These are phyloP conservation scores for Epinotia ramella DNA, from an alignment of 2,888 invertebrate species.

Conservation along the genomic window DNA sequence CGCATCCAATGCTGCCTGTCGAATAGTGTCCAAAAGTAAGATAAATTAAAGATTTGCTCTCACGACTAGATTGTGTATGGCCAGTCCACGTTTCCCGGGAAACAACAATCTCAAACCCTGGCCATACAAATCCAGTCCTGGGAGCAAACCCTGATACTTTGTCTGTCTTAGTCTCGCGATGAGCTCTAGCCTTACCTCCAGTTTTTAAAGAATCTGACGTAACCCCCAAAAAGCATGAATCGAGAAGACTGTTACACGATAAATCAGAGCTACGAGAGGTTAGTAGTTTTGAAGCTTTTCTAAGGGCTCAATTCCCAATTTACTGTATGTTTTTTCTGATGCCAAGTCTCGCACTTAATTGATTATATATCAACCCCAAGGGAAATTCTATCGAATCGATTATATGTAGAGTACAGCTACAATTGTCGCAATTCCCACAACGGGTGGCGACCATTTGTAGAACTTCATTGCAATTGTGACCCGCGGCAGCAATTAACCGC, in stretches of 20 bases:
- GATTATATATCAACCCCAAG: constrained; percentile 19
- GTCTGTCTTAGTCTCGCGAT: neutral
- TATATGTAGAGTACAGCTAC: neutral
- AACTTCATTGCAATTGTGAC: constrained; percentile 33
- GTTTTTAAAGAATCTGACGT: too few relatives aligned
- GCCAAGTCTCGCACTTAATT: neutral
- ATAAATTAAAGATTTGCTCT: too few relatives aligned
- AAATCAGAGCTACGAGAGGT: neutral
- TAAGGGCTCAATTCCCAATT: neutral
- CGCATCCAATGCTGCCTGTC: neutral
- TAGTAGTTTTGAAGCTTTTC: neutral
- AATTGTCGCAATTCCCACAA: constrained; percentile 18
- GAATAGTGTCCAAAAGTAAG: neutral
- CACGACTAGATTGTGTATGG: too few relatives aligned
- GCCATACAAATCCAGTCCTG: too few relatives aligned
- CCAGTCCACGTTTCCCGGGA: too few relatives aligned
- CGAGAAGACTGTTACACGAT: too few relatives aligned
- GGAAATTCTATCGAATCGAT: constrained; percentile 35
- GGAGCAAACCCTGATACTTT: neutral
- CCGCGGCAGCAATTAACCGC: constrained; percentile 20
- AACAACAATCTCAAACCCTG: too few relatives aligned
- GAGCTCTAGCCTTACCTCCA: too few relatives aligned
- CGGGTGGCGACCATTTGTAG: constrained; percentile 27
- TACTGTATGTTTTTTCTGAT: neutral
- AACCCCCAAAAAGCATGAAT: too few relatives aligned